phyloP scores from a whole-genome alignment of 2,113 vertebrate species.

The Periophthalmus modestus region DNA sequence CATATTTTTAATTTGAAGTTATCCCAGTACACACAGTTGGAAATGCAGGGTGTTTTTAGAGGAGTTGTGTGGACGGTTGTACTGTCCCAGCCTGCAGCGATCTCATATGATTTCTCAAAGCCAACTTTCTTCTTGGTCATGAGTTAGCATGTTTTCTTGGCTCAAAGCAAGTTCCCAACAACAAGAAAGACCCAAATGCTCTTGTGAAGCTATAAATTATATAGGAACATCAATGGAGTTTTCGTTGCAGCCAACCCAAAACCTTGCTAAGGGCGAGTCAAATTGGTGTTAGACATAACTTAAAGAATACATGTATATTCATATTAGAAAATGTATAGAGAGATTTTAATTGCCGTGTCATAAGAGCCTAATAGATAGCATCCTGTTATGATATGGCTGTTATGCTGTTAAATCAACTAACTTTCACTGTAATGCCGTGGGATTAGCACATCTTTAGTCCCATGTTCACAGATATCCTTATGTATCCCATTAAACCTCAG shows the following conservation, averaged over 20 bases:
- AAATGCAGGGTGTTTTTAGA: slow-evolving; percentile 23
- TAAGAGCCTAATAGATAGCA: background rate
- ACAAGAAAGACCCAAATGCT: slow-evolving; percentile 34
- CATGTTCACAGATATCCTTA: background rate
- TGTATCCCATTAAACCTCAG: background rate
- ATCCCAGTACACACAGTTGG: slow-evolving; percentile 1
- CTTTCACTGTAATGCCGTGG: background rate
- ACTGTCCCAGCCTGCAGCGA: slow-evolving; percentile 53
- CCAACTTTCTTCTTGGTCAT: slow-evolving; percentile 65
- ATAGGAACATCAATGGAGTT: slow-evolving; percentile 6
- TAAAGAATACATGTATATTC: background rate
- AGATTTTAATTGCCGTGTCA: background rate
- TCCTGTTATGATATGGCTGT: slow-evolving; percentile 5
- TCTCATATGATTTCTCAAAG: slow-evolving; percentile 72
- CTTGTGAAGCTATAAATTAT: slow-evolving; percentile 35
- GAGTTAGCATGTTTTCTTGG: slow-evolving; percentile 66
- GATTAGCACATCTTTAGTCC: background rate
- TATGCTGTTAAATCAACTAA: background rate
- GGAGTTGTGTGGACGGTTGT: slow-evolving; percentile 36
- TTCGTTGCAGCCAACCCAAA: background rate
- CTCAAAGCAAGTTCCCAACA: slow-evolving; percentile 44
- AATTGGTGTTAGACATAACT: background rate
- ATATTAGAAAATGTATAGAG: background rate
- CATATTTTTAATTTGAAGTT: slow-evolving; percentile 6
- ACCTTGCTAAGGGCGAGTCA: background rate